phyloP scores from a whole-genome alignment of 2,113 vertebrate species.

The Corvus cornix region DNA sequence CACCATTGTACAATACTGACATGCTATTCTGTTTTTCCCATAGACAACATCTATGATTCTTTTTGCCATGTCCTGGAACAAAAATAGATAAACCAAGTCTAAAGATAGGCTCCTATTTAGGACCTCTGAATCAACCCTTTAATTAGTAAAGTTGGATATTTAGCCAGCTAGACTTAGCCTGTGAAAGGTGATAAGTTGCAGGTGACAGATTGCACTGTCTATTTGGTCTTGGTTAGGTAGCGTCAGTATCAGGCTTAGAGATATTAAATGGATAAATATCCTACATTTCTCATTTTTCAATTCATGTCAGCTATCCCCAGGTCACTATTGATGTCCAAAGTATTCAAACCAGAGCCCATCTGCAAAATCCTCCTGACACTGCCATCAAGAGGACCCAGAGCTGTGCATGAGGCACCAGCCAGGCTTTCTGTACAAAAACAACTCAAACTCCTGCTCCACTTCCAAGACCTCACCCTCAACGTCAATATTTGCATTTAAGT shows the following conservation, averaged over 20 bases:
- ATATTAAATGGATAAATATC: constrained; percentile 12
- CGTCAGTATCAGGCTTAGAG: background rate
- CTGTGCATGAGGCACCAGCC: background rate
- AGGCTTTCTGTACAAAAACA: background rate
- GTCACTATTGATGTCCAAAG: background rate
- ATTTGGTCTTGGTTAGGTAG: background rate
- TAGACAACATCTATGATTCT: background rate
- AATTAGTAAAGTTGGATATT: background rate
- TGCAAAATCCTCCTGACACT: background rate
- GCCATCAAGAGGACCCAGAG: background rate
- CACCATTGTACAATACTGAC: fast-evolving
- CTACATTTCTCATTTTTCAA: background rate
- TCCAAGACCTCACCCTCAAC: background rate
- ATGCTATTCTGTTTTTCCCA: background rate
- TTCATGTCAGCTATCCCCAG: background rate
- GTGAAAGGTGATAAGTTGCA: background rate
- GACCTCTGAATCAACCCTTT: background rate
- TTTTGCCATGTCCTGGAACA: background rate
- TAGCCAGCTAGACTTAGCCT: background rate
- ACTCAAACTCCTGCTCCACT: background rate
- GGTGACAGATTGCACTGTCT: background rate
- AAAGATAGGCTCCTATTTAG: background rate
- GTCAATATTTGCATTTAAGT: no score
- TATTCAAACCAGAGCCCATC: background rate
- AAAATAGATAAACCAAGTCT: background rate